phyloP scores from a whole-genome alignment of 2,888 invertebrate species.

The Agrotis segetum region DNA sequence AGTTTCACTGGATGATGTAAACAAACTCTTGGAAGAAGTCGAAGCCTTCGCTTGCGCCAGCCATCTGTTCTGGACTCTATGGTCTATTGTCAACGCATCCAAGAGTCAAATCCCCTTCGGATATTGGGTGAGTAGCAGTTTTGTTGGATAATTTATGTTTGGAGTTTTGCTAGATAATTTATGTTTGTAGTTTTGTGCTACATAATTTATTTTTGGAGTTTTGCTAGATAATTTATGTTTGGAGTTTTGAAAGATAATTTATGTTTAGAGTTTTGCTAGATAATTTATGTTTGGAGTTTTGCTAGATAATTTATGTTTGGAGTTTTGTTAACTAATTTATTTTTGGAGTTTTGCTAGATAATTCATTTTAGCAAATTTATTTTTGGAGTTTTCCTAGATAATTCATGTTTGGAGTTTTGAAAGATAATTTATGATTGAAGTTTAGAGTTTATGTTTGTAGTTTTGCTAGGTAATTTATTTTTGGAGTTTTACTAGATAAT shows the following conservation, averaged over 20 bases:
- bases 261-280: not conserved
- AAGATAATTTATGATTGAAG: too few species aligned
- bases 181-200: too few species aligned
- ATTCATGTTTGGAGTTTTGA: too few species aligned
- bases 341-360: not conserved
- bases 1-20: conserved; percentile 89
- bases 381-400: not conserved
- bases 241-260: not conserved
- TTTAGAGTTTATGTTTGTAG: too few species aligned
- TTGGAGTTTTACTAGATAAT: not conserved
- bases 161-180: not conserved
- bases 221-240: not conserved
- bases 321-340: not conserved
- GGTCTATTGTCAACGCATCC: conserved; percentile 97
- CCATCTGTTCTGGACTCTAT: conserved; percentile 98
- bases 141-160: not conserved
- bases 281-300: not conserved
- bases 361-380: not conserved
- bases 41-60: conserved; percentile 96
- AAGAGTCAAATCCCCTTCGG: conserved; percentile 98
- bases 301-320: not conserved
- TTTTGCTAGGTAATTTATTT: not conserved
- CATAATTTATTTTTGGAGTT: not conserved
- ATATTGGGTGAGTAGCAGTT: conserved; percentile 94
- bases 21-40: conserved; percentile 94